Conservation (phyloP, 1,140 invertebrate genomes). For the Bombus soroeensis region DNA sequence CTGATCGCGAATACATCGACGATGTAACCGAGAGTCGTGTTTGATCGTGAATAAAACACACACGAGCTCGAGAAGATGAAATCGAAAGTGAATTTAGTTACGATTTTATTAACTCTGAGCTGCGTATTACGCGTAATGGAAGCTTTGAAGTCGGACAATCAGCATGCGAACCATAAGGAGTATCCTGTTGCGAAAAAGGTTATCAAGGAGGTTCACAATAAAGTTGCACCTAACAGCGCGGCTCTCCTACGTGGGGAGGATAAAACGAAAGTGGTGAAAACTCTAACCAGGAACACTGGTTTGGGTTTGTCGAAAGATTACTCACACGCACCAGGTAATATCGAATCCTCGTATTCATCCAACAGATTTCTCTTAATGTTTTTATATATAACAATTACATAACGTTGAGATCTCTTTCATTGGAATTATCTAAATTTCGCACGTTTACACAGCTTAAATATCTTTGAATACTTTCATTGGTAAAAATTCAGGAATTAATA, state of each 20-base stretch:
- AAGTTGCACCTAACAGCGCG: constrained; percentile 28
- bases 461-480: not conserved
- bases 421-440: not conserved
- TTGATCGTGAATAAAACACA: constrained; percentile 10
- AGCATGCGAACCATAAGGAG: constrained; percentile 9
- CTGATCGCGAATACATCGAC: constrained; percentile 15
- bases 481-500: not conserved
- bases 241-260: not conserved
- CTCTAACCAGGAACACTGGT: not conserved
- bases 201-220: constrained; percentile 34
- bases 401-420: not conserved
- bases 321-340: constrained; percentile 42
- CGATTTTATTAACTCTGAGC: constrained; percentile 65
- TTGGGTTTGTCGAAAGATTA: constrained; percentile 32
- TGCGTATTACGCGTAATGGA: constrained; percentile 58
- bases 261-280: constrained; percentile 2
- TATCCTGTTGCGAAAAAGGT: constrained; percentile 9
- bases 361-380: not conserved
- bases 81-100: constrained; percentile 74
- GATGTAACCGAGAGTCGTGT: constrained; percentile 38
- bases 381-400: not conserved
- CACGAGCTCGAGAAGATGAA: constrained; percentile 65
- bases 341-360: no score
- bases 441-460: not conserved
- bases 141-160: constrained; percentile 12